A percentile compares a stretch with the other conserved stretches of the same genome.
Evolutionary conservation across 2,113 vertebrate genomes (phyloP).

Genomic region (Sarotherodon lohbergeri): DNA sequence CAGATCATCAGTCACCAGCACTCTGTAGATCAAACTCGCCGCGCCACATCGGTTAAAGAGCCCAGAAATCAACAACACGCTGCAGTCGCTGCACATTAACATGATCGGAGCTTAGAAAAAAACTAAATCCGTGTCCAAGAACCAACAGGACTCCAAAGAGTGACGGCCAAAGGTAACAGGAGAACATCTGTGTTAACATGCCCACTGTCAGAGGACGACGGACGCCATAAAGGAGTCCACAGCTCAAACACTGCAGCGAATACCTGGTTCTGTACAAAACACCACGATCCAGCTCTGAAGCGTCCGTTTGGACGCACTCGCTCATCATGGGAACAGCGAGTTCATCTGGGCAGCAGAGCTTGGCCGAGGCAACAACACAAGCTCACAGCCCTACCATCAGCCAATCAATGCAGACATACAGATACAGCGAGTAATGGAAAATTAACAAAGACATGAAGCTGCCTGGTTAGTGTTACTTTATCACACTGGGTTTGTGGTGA

Average conservation of each 20-base stretch:
- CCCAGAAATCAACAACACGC: neutral
- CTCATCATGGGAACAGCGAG: neutral
- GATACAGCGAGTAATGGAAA: accelerated
- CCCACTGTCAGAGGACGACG: neutral
- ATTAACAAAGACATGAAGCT: neutral
- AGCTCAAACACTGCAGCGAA: neutral
- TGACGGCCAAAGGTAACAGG: neutral
- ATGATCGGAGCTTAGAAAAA: neutral
- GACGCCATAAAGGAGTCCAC: neutral
- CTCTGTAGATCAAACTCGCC: neutral
- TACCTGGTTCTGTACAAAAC: neutral
- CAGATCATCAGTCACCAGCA: neutral
- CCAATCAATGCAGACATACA: neutral
- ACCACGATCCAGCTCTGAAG: neutral
- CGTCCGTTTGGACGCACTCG: neutral
- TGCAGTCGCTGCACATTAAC: neutral
- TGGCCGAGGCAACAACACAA: neutral
- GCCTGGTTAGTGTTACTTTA: neutral
- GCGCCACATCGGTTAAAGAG: neutral
- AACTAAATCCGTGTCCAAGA: neutral
- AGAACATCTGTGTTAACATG: accelerated
- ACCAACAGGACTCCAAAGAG: neutral
- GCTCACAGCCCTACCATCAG: neutral
- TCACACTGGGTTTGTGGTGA: neutral
- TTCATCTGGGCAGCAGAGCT: neutral